Percentiles rank a stretch among this genome's conserved stretches.
Conservation (phyloP, 1,140 invertebrate genomes). For the Antheraea pernyi region DNA sequence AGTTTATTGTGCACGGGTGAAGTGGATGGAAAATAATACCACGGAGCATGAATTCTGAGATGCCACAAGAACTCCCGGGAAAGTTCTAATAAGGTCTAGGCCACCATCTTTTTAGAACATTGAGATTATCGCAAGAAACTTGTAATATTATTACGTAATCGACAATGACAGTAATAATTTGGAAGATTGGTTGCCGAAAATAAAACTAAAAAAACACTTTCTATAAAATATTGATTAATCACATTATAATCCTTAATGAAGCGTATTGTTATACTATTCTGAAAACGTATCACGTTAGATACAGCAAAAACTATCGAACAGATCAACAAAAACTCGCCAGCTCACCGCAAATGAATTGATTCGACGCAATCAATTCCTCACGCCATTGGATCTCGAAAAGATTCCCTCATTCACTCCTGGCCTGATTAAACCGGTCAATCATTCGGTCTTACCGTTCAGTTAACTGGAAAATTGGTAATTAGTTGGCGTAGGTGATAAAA, state of each 20-base stretch:
- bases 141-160: too few relatives aligned
- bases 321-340: not conserved
- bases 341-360: constrained; percentile 67
- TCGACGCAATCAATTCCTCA: constrained; percentile 70
- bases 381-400: constrained; percentile 32
- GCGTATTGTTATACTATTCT: not conserved
- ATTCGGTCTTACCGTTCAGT: constrained; percentile 69
- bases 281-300: not conserved
- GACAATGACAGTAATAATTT: too few relatives aligned
- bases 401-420: constrained; percentile 50
- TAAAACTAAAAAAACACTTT: too few relatives aligned
- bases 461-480: constrained; percentile 76
- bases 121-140: too few relatives aligned
- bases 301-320: not conserved
- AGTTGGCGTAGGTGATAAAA: constrained; percentile 67
- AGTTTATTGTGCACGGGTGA: too few relatives aligned
- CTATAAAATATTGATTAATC: too few relatives aligned
- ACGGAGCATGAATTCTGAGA: too few relatives aligned
- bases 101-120: too few relatives aligned
- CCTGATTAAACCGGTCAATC: constrained; percentile 74
- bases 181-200: too few relatives aligned
- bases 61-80: too few relatives aligned
- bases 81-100: too few relatives aligned
- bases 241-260: not conserved
- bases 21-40: too few relatives aligned